Evolutionary conservation across 2,113 vertebrate genomes (phyloP), one percentile per base, ranked within the genome.

Genomic region (Sinocyclocheilus anshuiensis): DNA sequence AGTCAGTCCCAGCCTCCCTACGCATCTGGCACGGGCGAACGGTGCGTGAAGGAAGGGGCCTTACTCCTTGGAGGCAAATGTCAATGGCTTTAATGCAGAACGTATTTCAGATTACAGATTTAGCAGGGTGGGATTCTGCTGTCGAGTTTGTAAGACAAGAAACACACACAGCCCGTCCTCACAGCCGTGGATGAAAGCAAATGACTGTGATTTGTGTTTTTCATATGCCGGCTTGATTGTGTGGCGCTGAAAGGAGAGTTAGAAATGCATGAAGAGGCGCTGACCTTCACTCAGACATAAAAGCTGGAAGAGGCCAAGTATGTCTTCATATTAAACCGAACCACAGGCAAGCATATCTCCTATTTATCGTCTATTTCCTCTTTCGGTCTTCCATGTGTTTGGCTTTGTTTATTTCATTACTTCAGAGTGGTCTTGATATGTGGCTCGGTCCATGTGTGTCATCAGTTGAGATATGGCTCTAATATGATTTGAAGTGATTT

Each of bases 401-500:
- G 45, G 84, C 88, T 87, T 87, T 83, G 84, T 81, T 86, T 71
- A 85, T 84, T 45, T 84, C 71, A 87, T 89, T 77, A 82, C 71
- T 79, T 87, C 50, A 42, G 69, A 84, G 78, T 26, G 16, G 63
- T 65, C 72, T 69, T 82, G 63, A 80, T 81, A 50, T 85, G 75
- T 65, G 53, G 77, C 53, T 83, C 26, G 57, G 85, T 78, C 26
- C 82, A 81, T 79, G 39, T 76, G 29, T 76, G 59, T 88, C 72
- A 18, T 85, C 39, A 63, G 16, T 59, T 71, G 74, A 76, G 81
- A 86, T 65, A 50, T 29, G 84, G 72, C 36, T 85, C 72, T 88
- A 88, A 88, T 86, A 86, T 57, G 80, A 86, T 86, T 85, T 77
- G 67, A 86, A 84, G 53, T 42, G 80, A 86, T 86, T 85, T 77